Evolutionary conservation across 2,113 vertebrate species (phyloP), one percentile per base, ranked within the genome.

Genomic region (Hippopotamus amphibius): DNA sequence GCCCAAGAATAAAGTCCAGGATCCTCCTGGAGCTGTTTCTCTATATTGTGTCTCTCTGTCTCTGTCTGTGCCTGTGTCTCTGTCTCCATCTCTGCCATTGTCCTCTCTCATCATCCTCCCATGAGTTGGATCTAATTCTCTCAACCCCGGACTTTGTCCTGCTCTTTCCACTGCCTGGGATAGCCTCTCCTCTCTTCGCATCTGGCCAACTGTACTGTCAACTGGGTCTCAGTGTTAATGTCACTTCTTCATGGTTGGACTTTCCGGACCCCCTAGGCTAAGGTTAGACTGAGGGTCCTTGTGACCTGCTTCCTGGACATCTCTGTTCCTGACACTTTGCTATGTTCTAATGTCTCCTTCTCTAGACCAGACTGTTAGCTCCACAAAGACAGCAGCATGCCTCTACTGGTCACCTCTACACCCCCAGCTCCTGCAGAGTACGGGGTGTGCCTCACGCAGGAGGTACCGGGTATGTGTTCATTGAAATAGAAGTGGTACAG

Each of bases 401-500:
- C 8, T 46, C 50, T 37, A 12, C 33, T 4, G 2, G 2, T 69
- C 63, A 14, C 41, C 43, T 84, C 2, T 8, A 22, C n/a, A 4
- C n/a, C 3, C n/a, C 87, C 0, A 1, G 66, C 28, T 17, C 48
- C 24, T 11, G 41, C 12, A 1, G 0, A 16, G 50, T 2, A n/a
- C 2, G 7, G 12, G 0, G 41, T 4, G 28, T 1, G 16, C 30
- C 19, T 57, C 41, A 2, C 2, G 7, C 14, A 4, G 69, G 61
- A 88, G 53, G 12, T 79, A 28, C 41, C 57, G 26, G 48, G 26
- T 28, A 5, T n/a, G 12, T 28, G 61, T 28, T 30, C 59, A 19
- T 9, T 57, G 26, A 48, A 59, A 26, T 22, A 50, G 71, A 59
- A 80, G 30, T 19, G 13, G 10, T 14, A 8, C 30, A 3, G 26